Evolutionary conservation across 2,797 vertebrate genomes (phyloP), one percentile per base, ranked within the genome.

Genomic region (Meriones psammophilus): DNA sequence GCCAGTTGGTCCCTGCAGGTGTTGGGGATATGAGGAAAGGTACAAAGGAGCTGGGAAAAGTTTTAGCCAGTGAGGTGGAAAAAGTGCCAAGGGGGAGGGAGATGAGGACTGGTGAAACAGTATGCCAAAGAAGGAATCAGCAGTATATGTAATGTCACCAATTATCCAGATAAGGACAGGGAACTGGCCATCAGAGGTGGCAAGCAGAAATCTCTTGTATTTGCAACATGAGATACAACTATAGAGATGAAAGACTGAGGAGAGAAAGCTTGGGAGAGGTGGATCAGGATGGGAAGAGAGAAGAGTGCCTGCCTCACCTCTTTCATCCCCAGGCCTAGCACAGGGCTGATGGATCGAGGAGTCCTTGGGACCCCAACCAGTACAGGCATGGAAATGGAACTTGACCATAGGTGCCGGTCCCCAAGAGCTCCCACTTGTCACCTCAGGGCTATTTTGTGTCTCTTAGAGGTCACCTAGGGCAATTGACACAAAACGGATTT

Each of bases 401-500:
- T 81, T 66, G 42, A 28, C 39, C 56, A 20, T 64, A 13, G 15
- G 4, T n/a, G n/a, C 80, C 88, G 79, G 83, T 89, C 69, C 80
- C 50, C n/a, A 33, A 17, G 28, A 60, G 24, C 24, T 46, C 68
- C 71, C 3, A 26, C 36, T 13, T 46, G 74, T 33, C 36, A 86
- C 30, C 74, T 93, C 56, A 22, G 13, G 58, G 68, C 66, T 50
- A 8, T 69, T 66, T 88, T 28, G 2, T 5, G 5, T 69, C 76
- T 81, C 90, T 92, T 88, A 86, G 88, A 95, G 96, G 92, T 91
- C 54, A 12, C 54, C 42, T 5, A 58, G 66, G 81, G 73, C 90
- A 96, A 94, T 60, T 74, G 42, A 88, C 18, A 93, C 77, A 88
- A 58, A 58, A 58, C 36, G 46, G 90, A 96, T 96, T 87, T 73